Conservation (phyloP, 2,888 invertebrate species). For the Bellardia bayeri region DNA sequence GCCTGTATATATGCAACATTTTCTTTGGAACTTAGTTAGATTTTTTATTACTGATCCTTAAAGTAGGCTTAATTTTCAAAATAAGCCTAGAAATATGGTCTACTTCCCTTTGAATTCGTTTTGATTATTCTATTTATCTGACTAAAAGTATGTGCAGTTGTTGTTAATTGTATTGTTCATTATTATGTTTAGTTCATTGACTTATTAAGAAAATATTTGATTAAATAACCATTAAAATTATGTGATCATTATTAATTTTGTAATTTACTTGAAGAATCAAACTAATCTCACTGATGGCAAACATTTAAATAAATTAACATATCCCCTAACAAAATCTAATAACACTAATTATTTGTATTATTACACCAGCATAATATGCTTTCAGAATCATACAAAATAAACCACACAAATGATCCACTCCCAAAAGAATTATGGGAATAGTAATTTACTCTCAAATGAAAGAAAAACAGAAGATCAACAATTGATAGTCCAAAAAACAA, state of each 20-base stretch:
- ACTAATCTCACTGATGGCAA: too few relatives aligned
- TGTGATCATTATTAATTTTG: background rate
- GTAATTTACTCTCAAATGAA: slow-evolving; percentile 18
- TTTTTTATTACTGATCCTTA: background rate
- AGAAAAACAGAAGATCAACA: slow-evolving; percentile 8
- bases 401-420: slow-evolving; percentile 15
- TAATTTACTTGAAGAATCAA: background rate
- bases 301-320: slow-evolving; percentile 8
- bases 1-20: too few relatives aligned
- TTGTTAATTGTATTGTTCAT: too few relatives aligned
- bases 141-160: background rate
- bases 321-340: background rate
- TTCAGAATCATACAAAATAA: background rate
- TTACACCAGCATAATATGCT: slow-evolving; percentile 12
- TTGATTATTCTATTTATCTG: background rate
- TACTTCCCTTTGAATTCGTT: too few relatives aligned
- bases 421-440: slow-evolving; percentile 10
- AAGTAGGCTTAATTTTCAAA: background rate
- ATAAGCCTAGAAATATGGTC: too few relatives aligned
- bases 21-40: too few relatives aligned
- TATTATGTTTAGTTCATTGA: background rate
- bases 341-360: background rate
- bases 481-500: slow-evolving; percentile 21
- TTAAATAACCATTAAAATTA: background rate
- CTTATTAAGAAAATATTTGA: background rate